These are phyloP conservation scores for Semaprochilodus insignis DNA, from an alignment of 2,797 vertebrate genomes.

Conservation along the genomic window DNA sequence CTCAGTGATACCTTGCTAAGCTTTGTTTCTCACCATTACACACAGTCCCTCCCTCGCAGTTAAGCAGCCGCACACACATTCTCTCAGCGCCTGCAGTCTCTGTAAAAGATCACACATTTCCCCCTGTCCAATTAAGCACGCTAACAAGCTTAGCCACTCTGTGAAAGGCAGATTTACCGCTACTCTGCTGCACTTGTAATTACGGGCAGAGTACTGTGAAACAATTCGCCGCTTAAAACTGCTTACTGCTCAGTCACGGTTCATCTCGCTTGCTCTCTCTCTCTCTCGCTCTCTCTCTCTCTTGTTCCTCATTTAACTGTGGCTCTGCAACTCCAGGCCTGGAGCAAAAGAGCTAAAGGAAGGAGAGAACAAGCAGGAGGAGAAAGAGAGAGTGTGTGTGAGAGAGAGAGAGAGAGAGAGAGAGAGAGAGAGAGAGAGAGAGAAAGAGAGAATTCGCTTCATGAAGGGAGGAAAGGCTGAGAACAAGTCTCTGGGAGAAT, in stretches of 20 bases:
- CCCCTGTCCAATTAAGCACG: slow-evolving; percentile 73
- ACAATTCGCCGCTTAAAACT: slow-evolving; percentile 70
- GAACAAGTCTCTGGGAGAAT: slow-evolving; percentile 82
- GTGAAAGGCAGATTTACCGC: slow-evolving; percentile 73
- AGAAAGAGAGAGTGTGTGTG: slow-evolving; percentile 41
- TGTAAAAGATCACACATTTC: slow-evolving; percentile 66
- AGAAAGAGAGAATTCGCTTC: slow-evolving; percentile 70
- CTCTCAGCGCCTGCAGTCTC: slow-evolving; percentile 62
- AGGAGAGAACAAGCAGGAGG: slow-evolving; percentile 40
- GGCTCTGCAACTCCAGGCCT: slow-evolving; percentile 60
- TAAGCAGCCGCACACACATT: slow-evolving; percentile 44
- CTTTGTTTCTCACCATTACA: slow-evolving; percentile 3
- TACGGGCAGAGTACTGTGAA: slow-evolving; percentile 71
- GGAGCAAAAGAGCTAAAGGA: slow-evolving; percentile 65
- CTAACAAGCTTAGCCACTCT: slow-evolving; percentile 74
- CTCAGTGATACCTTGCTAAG: slow-evolving; percentile 1
- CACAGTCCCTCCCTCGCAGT: background rate
- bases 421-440: slow-evolving; percentile 49
- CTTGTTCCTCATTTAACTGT: slow-evolving; percentile 52
- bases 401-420: slow-evolving; percentile 62
- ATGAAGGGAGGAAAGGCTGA: slow-evolving; percentile 72
- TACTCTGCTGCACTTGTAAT: slow-evolving; percentile 67
- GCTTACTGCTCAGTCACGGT: slow-evolving; percentile 68
- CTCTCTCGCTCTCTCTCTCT: slow-evolving; percentile 35
- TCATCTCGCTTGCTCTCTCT: slow-evolving; percentile 62